Conservation (phyloP, 2,113 vertebrate genomes). For the Scomber colias region DNA sequence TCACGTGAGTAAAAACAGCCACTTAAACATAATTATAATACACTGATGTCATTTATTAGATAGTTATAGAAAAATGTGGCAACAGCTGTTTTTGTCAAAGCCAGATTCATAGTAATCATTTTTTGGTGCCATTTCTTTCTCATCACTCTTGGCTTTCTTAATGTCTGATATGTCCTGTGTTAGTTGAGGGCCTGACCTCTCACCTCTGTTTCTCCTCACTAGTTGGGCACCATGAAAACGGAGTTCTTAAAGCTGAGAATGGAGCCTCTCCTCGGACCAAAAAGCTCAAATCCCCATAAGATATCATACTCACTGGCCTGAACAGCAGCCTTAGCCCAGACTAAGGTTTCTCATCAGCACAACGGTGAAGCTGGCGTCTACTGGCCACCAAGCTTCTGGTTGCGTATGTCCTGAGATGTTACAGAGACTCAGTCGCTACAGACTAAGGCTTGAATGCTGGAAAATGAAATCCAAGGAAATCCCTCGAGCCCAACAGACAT, state of each 20-base stretch:
- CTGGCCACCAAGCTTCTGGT: slow-evolving; percentile 46
- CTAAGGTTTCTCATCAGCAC: slow-evolving; percentile 62
- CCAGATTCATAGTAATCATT: too few species aligned
- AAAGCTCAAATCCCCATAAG: slow-evolving; percentile 95
- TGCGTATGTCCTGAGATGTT: slow-evolving; percentile 52
- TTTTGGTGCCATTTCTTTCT: not conserved
- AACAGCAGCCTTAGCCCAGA: slow-evolving; percentile 39
- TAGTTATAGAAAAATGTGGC: not conserved
- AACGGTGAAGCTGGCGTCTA: slow-evolving; percentile 46
- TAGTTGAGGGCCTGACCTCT: slow-evolving; percentile 20
- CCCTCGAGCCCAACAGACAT: slow-evolving; percentile 72
- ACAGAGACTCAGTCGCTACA: slow-evolving; percentile 56
- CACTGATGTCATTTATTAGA: not conserved
- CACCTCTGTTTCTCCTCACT: slow-evolving; percentile 3
- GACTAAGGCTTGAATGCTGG: slow-evolving; percentile 74
- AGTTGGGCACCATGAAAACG: slow-evolving; percentile 94
- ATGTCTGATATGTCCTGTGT: not conserved
- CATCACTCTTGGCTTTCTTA: not conserved
- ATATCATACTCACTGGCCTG: slow-evolving; percentile 57
- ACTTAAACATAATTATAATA: not conserved
- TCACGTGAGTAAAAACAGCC: slow-evolving; percentile 83
- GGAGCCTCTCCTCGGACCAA: slow-evolving; percentile 94
- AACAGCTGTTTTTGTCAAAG: not conserved
- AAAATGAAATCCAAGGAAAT: slow-evolving; percentile 71
- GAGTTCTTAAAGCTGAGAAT: slow-evolving; percentile 93